A percentile compares a stretch with the other conserved stretches of the same genome.
Conservation (phyloP, 2,113 vertebrate species). For the Myotis davidii region DNA sequence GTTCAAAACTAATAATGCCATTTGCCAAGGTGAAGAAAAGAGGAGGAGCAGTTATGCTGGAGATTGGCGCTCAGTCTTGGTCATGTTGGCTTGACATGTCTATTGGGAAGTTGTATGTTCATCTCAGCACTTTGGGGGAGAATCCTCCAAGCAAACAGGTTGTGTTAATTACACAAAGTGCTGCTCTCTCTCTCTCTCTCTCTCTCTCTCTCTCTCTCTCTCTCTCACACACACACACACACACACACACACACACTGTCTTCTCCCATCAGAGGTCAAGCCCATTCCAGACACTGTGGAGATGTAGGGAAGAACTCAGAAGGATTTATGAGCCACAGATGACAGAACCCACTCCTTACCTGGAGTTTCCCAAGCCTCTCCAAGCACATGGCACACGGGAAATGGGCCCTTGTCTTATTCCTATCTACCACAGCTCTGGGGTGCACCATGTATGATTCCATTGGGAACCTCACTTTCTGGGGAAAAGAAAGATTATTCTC, state of each 20-base stretch:
- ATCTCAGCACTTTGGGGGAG: not conserved
- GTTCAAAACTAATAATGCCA: not conserved
- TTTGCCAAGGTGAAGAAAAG: not conserved
- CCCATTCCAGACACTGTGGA: too few species aligned
- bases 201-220: too few species aligned
- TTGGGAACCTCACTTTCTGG: not conserved
- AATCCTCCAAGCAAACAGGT: not conserved
- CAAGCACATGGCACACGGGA: not conserved
- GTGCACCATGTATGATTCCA: not conserved
- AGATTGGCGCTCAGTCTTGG: not conserved
- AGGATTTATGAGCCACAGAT: not conserved
- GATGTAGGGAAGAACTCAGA: not conserved
- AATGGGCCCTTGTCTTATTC: not conserved
- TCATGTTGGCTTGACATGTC: not conserved
- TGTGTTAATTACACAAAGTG: not conserved
- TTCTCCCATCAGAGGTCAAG: not conserved
- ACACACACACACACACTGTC: too few species aligned
- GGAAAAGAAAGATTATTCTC: not conserved
- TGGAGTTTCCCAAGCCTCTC: not conserved
- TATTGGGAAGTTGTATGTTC: not conserved
- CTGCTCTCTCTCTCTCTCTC: too few species aligned
- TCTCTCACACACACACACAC: too few species aligned
- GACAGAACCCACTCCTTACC: not conserved
- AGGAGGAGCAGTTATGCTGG: not conserved
- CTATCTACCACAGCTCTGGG: not conserved